Evolutionary conservation across 2,797 vertebrate species (phyloP).

Genomic region (Anabas testudineus): DNA sequence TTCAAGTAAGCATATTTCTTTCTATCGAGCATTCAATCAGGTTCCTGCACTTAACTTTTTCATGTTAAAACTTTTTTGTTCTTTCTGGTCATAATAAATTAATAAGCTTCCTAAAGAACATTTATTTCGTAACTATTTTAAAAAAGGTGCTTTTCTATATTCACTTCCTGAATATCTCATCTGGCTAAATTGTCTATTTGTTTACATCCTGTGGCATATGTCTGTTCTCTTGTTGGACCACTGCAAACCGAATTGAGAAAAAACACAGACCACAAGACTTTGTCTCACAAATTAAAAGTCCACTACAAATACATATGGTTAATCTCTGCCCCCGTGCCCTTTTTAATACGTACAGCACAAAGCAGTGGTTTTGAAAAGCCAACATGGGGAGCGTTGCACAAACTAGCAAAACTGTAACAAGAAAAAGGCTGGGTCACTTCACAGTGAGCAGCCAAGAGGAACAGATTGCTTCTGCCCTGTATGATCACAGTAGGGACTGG

Average conservation of each 20-base stretch:
- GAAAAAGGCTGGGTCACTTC: slow-evolving; percentile 75
- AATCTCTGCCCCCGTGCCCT: slow-evolving; percentile 38
- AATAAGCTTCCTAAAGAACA: background rate
- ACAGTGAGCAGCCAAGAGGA: slow-evolving; percentile 77
- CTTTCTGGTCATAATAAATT: background rate
- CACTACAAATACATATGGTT: slow-evolving; percentile 20
- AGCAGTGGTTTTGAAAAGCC: slow-evolving; percentile 46
- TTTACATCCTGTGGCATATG: background rate
- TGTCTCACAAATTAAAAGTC: slow-evolving; percentile 24
- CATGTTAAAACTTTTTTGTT: too few species aligned
- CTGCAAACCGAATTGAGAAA: too few species aligned
- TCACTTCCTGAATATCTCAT: background rate
- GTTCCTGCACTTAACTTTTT: too few species aligned
- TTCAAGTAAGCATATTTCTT: background rate
- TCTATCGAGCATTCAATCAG: background rate
- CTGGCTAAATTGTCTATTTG: background rate
- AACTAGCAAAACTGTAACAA: slow-evolving; percentile 47
- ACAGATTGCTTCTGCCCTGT: slow-evolving; percentile 83
- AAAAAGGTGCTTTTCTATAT: background rate
- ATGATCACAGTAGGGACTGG: slow-evolving; percentile 70
- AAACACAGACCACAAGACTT: background rate
- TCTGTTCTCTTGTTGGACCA: background rate
- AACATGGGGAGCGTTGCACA: slow-evolving; percentile 28
- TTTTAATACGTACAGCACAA: slow-evolving; percentile 49
- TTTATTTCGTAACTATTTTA: too few species aligned